Base-by-base conservation (phyloP, 2,888 invertebrate species). In the Halictus quadricinctus region DNA sequence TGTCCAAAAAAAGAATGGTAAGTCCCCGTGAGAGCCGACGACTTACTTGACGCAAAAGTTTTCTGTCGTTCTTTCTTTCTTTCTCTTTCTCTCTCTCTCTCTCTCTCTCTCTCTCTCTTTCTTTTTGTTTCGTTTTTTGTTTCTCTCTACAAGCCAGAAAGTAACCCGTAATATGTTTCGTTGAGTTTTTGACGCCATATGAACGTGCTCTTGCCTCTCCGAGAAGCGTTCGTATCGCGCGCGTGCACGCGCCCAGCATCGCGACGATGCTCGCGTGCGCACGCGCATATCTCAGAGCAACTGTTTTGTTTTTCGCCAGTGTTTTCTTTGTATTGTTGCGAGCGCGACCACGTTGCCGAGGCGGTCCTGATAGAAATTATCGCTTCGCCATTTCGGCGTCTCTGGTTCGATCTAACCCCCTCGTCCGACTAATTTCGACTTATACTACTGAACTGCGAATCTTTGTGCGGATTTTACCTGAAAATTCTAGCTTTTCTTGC, bases 1-100 rank as follows among this genome's bases (percentile, higher is more conserved):
- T 94, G 93, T 95, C 94, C 94, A 95, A 95, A 95, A 95, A 95
- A 95, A 95, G 92, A 95, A 94, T 94, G 95, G 95, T 95, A 95
- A 95, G 95, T 95, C 94, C 93, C 93, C 88, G 87, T 89, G 87
- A 90, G 87, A 89, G 92, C 91, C 93, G 93, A 94, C 92, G 94
- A 94, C 94, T 94, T 94, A 94, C 94, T 92, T 93, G 92, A 92
- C 92, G 93, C 94, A 92, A 93, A 92, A 84, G 77, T 70, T 77
- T 80, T 79, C 18, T 75, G 25, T 69, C 15, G 18, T 69, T 69
- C 21, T 36, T 69, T 36, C 18, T 66, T 29, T 66, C 29, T 29
- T 10, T 64, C 12, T 29, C 7, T 64, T 15, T 66, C 18, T 66
- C 3, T 36, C 10, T 69, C 1, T 29, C 7, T 64, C 29, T 66